These are phyloP conservation scores for Drosophila meridionalis DNA, from an alignment of 2,888 invertebrate genomes.

Conservation along the genomic window DNA sequence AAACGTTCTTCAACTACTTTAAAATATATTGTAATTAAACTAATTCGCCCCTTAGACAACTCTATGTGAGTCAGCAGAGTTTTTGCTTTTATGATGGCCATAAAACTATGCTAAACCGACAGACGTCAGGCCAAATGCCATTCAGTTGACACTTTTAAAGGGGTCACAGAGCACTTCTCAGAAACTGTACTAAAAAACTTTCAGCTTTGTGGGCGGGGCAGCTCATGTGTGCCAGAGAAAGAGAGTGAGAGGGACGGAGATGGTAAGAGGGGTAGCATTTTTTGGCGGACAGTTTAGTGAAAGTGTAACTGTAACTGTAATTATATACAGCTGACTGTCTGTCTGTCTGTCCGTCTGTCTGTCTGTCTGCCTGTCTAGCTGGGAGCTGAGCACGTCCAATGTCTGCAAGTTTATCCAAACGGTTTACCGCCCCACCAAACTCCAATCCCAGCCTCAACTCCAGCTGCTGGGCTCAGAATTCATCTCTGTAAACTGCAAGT, in stretches of 20 bases:
- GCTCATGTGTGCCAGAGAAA: conserved; percentile 6
- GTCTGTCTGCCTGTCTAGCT: conserved; percentile 39
- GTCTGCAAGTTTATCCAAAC: conserved; percentile 70
- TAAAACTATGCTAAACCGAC: conserved; percentile 34
- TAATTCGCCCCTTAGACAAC: conserved; percentile 1
- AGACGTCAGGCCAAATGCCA: conserved; percentile 26
- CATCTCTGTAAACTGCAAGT: conserved; percentile 68
- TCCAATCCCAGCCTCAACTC: conserved; percentile 1
- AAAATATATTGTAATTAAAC: conserved; percentile 2
- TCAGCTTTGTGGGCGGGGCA: conserved; percentile 41
- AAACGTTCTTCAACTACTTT: neutral
- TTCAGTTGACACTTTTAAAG: conserved; percentile 71
- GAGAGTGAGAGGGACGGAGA: neutral
- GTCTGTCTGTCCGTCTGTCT: conserved; percentile 36
- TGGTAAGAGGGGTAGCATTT: conserved; percentile 6
- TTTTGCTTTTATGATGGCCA: conserved; percentile 19
- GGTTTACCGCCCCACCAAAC: conserved; percentile 38
- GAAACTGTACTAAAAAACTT: conserved; percentile 28
- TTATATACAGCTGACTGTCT: conserved; percentile 69
- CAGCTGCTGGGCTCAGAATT: conserved; percentile 28
- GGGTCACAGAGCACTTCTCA: conserved; percentile 61
- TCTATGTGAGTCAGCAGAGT: conserved; percentile 2
- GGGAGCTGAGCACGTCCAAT: conserved; percentile 45
- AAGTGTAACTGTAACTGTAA: conserved; percentile 81
- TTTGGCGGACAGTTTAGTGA: conserved; percentile 66